phyloP scores from a whole-genome alignment of 2,888 invertebrate species.

The Barypeithes pellucidus region DNA sequence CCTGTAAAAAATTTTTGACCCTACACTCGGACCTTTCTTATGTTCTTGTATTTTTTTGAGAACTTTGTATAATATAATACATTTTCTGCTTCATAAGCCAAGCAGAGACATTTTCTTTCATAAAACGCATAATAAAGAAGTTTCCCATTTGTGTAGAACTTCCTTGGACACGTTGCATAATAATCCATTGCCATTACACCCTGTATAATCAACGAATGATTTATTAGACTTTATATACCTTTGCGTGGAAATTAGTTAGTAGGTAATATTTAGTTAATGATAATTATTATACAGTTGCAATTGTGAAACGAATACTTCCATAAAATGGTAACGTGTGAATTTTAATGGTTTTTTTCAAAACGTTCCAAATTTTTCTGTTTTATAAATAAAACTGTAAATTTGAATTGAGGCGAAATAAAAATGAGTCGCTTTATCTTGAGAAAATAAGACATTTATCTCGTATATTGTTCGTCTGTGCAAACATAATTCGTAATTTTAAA shows the following conservation, averaged over 20 bases:
- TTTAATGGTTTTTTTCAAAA: not conserved
- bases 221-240: too few species aligned
- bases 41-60: too few species aligned
- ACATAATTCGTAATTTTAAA: conserved; percentile 52
- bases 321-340: conserved; percentile 17
- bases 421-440: conserved; percentile 42
- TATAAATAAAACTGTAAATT: conserved; percentile 21
- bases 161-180: too few species aligned
- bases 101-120: too few species aligned
- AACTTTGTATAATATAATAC: too few species aligned
- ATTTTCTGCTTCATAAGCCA: too few species aligned
- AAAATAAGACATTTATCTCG: conserved; percentile 50
- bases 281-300: not conserved
- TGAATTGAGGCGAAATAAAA: conserved; percentile 22
- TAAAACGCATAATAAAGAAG: too few species aligned
- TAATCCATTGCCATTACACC: too few species aligned
- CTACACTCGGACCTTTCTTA: too few species aligned
- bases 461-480: conserved; percentile 45
- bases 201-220: too few species aligned
- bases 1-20: too few species aligned
- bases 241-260: not conserved
- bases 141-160: too few species aligned
- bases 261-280: conserved; percentile 2
- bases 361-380: conserved; percentile 18
- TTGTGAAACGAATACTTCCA: not conserved